These are phyloP conservation scores for Holotrichia oblita DNA, from an alignment of 1,140 invertebrate species.

Conservation along the genomic window DNA sequence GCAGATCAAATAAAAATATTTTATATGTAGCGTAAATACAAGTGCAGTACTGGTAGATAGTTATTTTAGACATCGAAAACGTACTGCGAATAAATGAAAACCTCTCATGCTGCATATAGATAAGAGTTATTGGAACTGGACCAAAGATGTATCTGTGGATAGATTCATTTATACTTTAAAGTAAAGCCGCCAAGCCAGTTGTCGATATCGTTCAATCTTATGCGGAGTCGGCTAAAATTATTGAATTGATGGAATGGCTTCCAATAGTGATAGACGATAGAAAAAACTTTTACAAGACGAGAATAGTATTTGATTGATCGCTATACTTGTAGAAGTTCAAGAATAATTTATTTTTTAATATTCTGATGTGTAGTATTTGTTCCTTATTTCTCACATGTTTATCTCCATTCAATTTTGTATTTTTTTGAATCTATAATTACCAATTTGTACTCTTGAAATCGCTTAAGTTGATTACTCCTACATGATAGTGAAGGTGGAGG, in stretches of 20 bases:
- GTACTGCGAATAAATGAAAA: not conserved
- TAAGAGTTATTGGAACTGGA: not conserved
- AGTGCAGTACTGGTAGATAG: not conserved
- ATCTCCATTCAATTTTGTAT: no score
- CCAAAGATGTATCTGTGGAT: constrained; percentile 12
- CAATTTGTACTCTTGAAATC: no score
- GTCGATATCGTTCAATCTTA: not conserved
- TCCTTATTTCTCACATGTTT: no score
- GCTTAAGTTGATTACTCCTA: no score
- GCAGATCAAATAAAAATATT: constrained; percentile 7
- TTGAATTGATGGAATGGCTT: not conserved
- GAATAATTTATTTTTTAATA: no score
- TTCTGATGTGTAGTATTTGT: not conserved
- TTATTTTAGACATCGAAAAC: not conserved
- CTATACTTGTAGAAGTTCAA: no score
- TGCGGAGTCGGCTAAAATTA: not conserved
- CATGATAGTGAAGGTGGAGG: no score
- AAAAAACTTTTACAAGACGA: not conserved
- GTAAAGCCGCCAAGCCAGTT: not conserved
- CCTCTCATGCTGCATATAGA: constrained; percentile 3
- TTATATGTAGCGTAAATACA: not conserved
- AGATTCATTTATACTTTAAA: constrained; percentile 5
- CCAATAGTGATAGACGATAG: constrained; percentile 15
- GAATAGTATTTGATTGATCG: not conserved
- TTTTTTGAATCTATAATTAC: no score